Conservation (phyloP, 2,113 vertebrate species). For the Salvelinus sp. region DNA sequence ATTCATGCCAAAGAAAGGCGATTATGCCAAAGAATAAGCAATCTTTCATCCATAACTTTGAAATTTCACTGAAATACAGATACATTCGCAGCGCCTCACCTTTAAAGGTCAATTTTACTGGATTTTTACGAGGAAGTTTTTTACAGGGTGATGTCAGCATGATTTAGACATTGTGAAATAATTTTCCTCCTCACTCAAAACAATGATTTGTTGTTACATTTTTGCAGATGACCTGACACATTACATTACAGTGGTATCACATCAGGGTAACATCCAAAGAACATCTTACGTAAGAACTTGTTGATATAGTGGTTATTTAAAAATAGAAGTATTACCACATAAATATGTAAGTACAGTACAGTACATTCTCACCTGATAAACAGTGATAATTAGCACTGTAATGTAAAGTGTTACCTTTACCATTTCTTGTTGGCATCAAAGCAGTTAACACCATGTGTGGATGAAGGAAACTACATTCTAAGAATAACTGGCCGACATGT, state of each 20-base stretch:
- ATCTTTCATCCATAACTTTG: not conserved
- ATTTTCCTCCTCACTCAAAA: too few relatives aligned
- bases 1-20: not conserved
- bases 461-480: slow-evolving; percentile 40
- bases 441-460: slow-evolving; percentile 31
- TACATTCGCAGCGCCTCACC: not conserved
- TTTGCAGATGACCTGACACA: not conserved
- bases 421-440: slow-evolving; percentile 39
- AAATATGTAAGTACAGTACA: too few relatives aligned
- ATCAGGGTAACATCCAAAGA: not conserved
- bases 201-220: too few relatives aligned
- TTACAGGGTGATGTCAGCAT: not conserved
- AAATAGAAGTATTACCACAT: too few relatives aligned
- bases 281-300: too few relatives aligned
- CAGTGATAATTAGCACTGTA: not conserved
- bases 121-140: not conserved
- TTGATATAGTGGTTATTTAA: too few relatives aligned
- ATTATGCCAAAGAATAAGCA: not conserved
- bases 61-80: not conserved
- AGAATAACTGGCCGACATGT: slow-evolving; percentile 52
- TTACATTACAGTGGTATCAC: not conserved
- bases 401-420: not conserved
- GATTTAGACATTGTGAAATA: not conserved
- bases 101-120: not conserved
- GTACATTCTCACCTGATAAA: too few relatives aligned